These are phyloP conservation scores for Chamaetylas fuelleborni DNA, from an alignment of 2,113 vertebrate genomes.

Conservation along the genomic window DNA sequence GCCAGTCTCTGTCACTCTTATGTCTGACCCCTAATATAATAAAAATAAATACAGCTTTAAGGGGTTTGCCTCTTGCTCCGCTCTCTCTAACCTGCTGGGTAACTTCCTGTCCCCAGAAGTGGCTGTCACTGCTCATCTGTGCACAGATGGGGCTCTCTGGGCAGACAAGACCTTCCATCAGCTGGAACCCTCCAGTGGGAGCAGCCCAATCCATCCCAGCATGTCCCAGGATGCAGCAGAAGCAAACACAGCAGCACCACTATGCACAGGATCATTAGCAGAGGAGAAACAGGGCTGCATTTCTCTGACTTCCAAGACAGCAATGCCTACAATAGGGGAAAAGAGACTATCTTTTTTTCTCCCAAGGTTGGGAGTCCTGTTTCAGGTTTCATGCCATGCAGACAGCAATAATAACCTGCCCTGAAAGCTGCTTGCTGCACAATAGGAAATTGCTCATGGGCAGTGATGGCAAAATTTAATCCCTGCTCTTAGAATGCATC, in stretches of 20 bases:
- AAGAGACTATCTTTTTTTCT: slow-evolving; percentile 34
- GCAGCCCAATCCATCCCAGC: background rate
- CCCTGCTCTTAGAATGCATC: slow-evolving; percentile 60
- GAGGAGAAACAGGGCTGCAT: background rate
- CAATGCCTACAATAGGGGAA: slow-evolving; percentile 16
- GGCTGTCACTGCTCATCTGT: background rate
- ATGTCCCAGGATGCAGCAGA: background rate
- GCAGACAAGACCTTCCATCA: background rate
- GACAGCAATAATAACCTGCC: slow-evolving; percentile 53
- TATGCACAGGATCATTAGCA: background rate
- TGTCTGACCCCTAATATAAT: background rate
- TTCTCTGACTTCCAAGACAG: background rate
- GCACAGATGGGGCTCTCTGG: background rate
- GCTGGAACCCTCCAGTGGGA: background rate
- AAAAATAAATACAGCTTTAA: background rate
- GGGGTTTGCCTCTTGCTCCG: background rate
- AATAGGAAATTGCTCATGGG: slow-evolving; percentile 66
- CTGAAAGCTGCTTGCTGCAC: slow-evolving; percentile 25
- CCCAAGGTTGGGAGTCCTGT: slow-evolving; percentile 24
- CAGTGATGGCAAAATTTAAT: slow-evolving; percentile 65
- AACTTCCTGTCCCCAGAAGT: background rate
- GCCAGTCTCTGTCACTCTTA: background rate
- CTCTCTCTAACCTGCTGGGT: background rate
- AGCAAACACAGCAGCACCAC: background rate
- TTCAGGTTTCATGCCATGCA: slow-evolving; percentile 41